Evolutionary conservation across 2,888 invertebrate genomes (phyloP).

Genomic region (Oeneis ivallda): DNA sequence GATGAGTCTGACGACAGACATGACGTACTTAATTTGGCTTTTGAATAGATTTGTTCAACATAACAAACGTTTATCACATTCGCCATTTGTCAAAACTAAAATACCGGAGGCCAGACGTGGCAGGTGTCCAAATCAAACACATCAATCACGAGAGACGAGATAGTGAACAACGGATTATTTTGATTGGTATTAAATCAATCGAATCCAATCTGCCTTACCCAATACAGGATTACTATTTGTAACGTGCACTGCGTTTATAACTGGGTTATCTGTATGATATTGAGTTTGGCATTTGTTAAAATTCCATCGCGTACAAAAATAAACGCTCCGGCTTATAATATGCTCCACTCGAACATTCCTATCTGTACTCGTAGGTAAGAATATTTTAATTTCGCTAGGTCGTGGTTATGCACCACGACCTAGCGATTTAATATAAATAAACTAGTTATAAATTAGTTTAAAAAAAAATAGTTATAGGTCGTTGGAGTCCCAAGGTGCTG

Average conservation of each 20-base stretch:
- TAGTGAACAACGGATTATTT: conserved; percentile 21
- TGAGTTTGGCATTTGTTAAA: conserved; percentile 7
- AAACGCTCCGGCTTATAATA: conserved; percentile 2
- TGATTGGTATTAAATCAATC: conserved; percentile 1
- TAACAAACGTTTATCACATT: conserved; percentile 1
- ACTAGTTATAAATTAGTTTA: no score
- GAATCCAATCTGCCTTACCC: background rate
- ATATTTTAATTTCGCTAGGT: no score
- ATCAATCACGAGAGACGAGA: conserved; percentile 22
- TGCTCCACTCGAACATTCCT: background rate
- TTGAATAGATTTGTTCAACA: conserved; percentile 15
- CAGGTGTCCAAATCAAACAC: conserved; percentile 21
- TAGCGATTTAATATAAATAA: no score
- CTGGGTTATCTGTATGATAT: conserved; percentile 11
- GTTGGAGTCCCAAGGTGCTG: no score
- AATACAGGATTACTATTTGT: background rate
- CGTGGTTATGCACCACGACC: no score
- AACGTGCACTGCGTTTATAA: background rate
- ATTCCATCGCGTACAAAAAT: conserved; percentile 1
- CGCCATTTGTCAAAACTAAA: conserved; percentile 16
- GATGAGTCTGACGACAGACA: background rate
- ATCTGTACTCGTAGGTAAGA: no score
- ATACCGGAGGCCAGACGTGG: conserved; percentile 8
- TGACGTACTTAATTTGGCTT: background rate
- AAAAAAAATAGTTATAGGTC: no score